These are phyloP conservation scores for Petrocephalus sullivani DNA, from an alignment of 2,797 vertebrate species.

Conservation along the genomic window DNA sequence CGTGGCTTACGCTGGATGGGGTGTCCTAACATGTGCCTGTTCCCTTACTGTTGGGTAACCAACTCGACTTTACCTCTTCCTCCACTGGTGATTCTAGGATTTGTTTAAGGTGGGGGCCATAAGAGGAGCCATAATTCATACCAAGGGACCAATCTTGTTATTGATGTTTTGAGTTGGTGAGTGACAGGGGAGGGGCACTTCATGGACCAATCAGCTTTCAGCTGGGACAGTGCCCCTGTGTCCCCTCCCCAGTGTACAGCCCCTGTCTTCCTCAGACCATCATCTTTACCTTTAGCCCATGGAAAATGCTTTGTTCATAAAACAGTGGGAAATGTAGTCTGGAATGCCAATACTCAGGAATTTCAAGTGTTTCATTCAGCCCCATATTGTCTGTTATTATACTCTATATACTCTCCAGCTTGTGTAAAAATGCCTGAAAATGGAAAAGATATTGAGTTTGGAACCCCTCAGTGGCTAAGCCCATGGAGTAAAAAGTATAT, in stretches of 20 bases:
- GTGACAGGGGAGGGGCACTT: not conserved
- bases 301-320: not conserved
- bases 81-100: not conserved
- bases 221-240: not conserved
- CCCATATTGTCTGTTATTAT: not conserved
- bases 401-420: not conserved
- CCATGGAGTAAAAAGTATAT: not conserved
- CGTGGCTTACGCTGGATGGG: not conserved
- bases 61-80: not conserved
- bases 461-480: not conserved
- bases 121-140: not conserved
- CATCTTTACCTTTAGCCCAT: not conserved
- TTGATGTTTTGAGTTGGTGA: not conserved
- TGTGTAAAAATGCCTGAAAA: not conserved
- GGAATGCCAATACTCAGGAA: not conserved
- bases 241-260: not conserved
- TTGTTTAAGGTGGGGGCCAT: not conserved
- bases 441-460: not conserved
- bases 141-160: not conserved
- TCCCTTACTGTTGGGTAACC: not conserved
- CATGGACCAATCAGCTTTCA: not conserved
- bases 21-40: not conserved
- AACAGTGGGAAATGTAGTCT: not conserved
- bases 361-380: not conserved
- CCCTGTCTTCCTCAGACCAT: not conserved